phyloP scores from a whole-genome alignment of 2,113 vertebrate genomes.

The Falcunculus frontatus region DNA sequence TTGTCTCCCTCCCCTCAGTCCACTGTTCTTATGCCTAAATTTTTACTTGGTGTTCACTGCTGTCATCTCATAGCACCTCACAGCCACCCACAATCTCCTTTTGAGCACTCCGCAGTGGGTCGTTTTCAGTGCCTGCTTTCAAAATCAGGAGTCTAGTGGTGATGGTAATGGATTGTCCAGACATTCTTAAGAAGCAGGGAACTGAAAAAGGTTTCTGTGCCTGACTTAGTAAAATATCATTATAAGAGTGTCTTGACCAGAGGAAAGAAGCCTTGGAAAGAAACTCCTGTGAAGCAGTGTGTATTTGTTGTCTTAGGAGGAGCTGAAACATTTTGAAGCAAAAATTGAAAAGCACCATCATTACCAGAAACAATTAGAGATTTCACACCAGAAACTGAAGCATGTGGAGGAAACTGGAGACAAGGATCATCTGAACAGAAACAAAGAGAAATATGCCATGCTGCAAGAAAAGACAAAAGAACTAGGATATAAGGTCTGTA shows the following conservation, averaged over 20 bases:
- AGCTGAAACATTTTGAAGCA: constrained; percentile 92
- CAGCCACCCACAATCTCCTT: background rate
- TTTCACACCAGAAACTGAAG: constrained; percentile 92
- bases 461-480: constrained; percentile 90
- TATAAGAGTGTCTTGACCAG: background rate
- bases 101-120: background rate
- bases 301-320: constrained; percentile 75
- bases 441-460: constrained; percentile 83
- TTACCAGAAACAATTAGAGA: constrained; percentile 92
- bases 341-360: constrained; percentile 96
- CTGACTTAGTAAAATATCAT: background rate
- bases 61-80: background rate
- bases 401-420: constrained; percentile 87
- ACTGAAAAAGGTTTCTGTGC: background rate
- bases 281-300: background rate
- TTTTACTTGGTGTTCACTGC: background rate
- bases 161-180: background rate
- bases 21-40: background rate
- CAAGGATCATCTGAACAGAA: constrained; percentile 83
- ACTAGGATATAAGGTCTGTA: constrained; percentile 90
- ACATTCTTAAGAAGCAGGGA: background rate
- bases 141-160: background rate
- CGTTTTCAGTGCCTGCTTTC: background rate
- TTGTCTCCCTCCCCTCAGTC: background rate
- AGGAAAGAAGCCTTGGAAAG: background rate